A percentile compares a stretch with the other conserved stretches of the same genome.
These are phyloP conservation scores for Temnopleurus reevesii DNA, from an alignment of 53 echinoderm and acorn worm species.

Conservation along the genomic window DNA sequence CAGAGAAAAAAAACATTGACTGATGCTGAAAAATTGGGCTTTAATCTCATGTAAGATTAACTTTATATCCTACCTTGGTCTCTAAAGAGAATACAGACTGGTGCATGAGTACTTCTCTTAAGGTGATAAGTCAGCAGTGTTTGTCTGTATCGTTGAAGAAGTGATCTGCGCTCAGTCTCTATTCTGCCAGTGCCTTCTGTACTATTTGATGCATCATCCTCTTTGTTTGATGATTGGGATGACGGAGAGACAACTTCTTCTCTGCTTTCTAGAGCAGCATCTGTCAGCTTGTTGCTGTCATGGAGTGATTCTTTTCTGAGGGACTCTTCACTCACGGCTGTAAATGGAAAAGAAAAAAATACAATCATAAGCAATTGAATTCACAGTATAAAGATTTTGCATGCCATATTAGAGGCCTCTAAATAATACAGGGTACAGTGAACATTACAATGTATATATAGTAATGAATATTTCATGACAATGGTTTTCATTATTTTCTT, in stretches of 20 bases:
- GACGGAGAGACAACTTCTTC: neutral
- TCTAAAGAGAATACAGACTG: slow-evolving; percentile 71
- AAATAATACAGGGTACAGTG: too few species aligned
- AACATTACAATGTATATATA: too few species aligned
- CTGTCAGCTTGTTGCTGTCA: neutral
- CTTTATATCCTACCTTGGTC: slow-evolving; percentile 44
- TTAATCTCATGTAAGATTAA: too few species aligned
- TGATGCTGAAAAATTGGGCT: too few species aligned
- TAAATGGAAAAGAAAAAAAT: neutral
- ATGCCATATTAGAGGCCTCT: too few species aligned
- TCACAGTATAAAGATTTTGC: too few species aligned
- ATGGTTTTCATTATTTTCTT: too few species aligned
- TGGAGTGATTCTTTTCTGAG: neutral
- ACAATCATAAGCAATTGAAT: neutral
- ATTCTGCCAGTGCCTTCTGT: neutral
- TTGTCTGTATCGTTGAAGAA: neutral
- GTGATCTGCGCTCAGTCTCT: neutral
- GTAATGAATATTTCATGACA: too few species aligned
- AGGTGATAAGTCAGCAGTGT: slow-evolving; percentile 56
- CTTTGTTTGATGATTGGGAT: neutral
- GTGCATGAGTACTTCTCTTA: slow-evolving; percentile 58
- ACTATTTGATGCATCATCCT: neutral
- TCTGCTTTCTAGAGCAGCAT: neutral
- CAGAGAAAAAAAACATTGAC: too few species aligned
- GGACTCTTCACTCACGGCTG: neutral